A percentile compares a stretch with the other conserved stretches of the same genome.
Evolutionary conservation across 2,888 invertebrate species (phyloP).

Genomic region (Thera obeliscata): DNA sequence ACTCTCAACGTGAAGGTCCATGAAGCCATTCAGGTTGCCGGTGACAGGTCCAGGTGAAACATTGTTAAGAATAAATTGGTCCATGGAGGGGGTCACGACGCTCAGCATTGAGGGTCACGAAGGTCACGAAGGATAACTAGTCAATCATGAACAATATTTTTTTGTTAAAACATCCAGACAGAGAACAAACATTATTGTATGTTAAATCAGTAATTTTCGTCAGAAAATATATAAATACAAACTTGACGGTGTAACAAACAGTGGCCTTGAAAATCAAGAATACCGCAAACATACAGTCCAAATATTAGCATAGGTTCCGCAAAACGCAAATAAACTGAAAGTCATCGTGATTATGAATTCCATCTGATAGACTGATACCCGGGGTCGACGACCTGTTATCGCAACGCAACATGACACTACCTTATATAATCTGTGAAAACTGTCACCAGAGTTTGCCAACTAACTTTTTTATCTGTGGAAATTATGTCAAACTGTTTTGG

Average conservation of each 20-base stretch:
- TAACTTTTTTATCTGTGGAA: constrained; percentile 14
- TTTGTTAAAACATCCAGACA: no score
- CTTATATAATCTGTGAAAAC: not conserved
- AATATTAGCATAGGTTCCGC: constrained; percentile 7
- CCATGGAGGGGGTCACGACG: no score
- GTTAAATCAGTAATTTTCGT: not conserved
- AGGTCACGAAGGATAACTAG: no score
- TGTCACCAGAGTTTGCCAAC: not conserved
- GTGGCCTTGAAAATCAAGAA: constrained; percentile 30
- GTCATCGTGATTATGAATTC: constrained; percentile 30
- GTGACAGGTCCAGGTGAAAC: no score
- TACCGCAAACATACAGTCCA: constrained; percentile 21
- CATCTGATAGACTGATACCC: constrained; percentile 43
- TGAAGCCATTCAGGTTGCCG: no score
- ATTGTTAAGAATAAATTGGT: no score
- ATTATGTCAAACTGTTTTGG: constrained; percentile 22
- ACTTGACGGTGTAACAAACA: no score
- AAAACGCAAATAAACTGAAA: constrained; percentile 26
- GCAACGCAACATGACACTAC: constrained; percentile 14
- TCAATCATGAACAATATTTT: no score
- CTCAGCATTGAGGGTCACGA: no score
- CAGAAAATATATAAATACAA: not conserved
- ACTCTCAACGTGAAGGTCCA: no score
- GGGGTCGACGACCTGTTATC: constrained; percentile 47
- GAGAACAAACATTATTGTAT: no score